Conservation (phyloP, 2,888 invertebrate species). For the Protonemura montana region DNA sequence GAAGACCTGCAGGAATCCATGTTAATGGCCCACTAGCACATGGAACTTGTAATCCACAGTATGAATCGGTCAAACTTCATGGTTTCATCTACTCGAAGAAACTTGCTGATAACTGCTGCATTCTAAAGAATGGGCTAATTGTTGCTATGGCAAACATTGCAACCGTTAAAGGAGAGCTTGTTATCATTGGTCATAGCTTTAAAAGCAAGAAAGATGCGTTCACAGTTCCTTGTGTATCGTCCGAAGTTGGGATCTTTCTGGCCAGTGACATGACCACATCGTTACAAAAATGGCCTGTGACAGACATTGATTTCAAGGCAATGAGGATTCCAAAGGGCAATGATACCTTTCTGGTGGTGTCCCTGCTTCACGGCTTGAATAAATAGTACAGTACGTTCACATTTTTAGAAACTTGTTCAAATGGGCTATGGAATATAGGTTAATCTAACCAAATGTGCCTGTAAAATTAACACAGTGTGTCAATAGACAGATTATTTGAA, state of each 20-base stretch:
- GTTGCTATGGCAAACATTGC: conserved; percentile 24
- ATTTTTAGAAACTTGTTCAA: background rate
- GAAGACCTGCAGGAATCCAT: background rate
- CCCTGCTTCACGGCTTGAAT: conserved; percentile 19
- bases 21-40: conserved; percentile 28
- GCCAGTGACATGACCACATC: conserved; percentile 12
- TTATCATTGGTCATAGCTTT: conserved; percentile 20
- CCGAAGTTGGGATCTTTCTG: conserved; percentile 29
- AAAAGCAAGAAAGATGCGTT: background rate
- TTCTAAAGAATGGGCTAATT: conserved; percentile 22
- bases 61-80: background rate
- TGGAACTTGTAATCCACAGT: conserved; percentile 34
- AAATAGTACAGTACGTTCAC: background rate
- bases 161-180: background rate
- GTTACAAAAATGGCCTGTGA: conserved; percentile 5
- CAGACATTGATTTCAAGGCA: conserved; percentile 18
- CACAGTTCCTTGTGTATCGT: conserved; percentile 20
- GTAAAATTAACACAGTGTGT: conserved; percentile 1
- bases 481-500: no score
- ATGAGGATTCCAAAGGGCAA: conserved; percentile 10
- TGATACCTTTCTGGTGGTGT: conserved; percentile 2
- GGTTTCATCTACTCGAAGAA: background rate
- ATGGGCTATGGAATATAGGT: background rate
- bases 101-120: conserved; percentile 33
- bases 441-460: background rate